Evolutionary conservation across 2,797 vertebrate species (phyloP).

Genomic region (Eremophila alpestris): DNA sequence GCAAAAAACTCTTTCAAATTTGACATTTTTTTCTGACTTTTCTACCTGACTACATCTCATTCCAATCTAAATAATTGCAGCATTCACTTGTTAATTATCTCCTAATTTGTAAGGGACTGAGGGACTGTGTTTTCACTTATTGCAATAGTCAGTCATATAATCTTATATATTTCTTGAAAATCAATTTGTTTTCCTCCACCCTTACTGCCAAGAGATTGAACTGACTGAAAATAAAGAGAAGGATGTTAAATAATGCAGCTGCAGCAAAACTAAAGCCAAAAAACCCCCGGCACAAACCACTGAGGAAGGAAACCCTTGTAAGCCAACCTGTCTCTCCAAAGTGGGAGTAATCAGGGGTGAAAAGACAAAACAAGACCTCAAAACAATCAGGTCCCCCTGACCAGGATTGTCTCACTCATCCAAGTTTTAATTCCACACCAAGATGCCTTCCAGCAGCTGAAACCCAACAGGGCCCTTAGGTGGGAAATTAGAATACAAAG

Average conservation of each 20-base stretch:
- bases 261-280: background rate
- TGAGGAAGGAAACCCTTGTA: background rate
- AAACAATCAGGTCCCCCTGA: background rate
- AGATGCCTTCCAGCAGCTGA: background rate
- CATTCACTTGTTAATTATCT: background rate
- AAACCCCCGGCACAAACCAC: background rate
- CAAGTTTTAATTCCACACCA: background rate
- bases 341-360: fast-evolving
- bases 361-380: background rate
- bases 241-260: background rate
- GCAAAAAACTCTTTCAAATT: background rate
- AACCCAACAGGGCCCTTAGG: background rate
- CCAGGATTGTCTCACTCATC: background rate
- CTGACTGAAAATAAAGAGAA: background rate
- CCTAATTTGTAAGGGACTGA: background rate
- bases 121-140: background rate
- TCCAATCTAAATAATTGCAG: background rate
- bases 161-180: background rate
- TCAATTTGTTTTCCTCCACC: background rate
- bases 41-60: background rate
- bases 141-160: background rate
- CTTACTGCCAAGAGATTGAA: background rate
- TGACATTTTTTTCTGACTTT: background rate
- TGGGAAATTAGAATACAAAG: slow-evolving; percentile 59
- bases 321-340: background rate